Evolutionary conservation across 2,797 vertebrate species (phyloP), one percentile per base, ranked within the genome.

Genomic region (Acanthurus tractus): DNA sequence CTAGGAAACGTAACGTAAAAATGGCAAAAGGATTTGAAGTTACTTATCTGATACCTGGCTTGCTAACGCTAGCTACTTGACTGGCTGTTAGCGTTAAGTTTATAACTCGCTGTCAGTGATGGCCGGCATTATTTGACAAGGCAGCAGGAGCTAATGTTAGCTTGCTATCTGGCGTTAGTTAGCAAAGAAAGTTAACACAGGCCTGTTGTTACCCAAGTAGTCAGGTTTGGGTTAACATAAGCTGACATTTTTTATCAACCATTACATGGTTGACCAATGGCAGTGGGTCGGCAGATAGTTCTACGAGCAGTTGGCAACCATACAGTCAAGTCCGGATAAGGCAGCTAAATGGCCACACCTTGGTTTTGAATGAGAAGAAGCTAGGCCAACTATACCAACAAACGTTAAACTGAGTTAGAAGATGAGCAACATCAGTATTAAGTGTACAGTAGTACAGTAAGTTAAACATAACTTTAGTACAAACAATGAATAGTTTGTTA

Each of bases 271-370:
- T 54, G 70, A 77, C 38, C 14, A 52, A 10, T 57, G 49, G 45
- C 56, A 63, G 22, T 45, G 50, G 22, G 38, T 75, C 63, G 48
- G 55, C 22, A 42, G 55, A 64, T 52, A 55, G 80, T 64, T 76
- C 63, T 50, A 65, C 25, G 72, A 58, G 58, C 66, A 69, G 44
- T 25, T 88, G 82, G 64, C 49, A 82, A 82, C 64, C 55, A 63
- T 14, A 63, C 38, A 85, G 62, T 76, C 42, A 80, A 74, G 76
- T 83, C 74, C 70, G 74, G 84, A 90, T 87, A 84, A 90, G 76
- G 67, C 86, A 85, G 87, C 89, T 90, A 86, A 87, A 90, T 89
- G 92, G 87, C 92, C 93, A 94, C 93, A 94, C 93, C 94, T 94
- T 91, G 91, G 81, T 90, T 91, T 89, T 89, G 81, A 91, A 93